Conservation (phyloP, 2,113 vertebrate genomes). For the Indicator indicator region DNA sequence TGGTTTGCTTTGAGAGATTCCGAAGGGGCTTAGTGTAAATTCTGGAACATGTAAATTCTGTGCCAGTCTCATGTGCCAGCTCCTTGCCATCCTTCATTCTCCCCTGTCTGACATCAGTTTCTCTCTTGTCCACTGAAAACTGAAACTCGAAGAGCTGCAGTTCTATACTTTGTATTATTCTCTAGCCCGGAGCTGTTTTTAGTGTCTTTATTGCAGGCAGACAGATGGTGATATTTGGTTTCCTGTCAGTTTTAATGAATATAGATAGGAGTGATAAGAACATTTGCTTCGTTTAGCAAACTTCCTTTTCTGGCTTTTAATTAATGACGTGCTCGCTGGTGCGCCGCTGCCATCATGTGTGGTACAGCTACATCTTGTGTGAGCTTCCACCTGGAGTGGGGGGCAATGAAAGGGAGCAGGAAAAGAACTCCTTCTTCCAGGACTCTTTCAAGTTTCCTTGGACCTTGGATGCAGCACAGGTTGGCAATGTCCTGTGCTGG, state of each 20-base stretch:
- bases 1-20: not conserved
- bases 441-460: slow-evolving; percentile 19
- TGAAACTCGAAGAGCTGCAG: slow-evolving; percentile 62
- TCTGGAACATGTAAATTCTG: not conserved
- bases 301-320: slow-evolving; percentile 77
- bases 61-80: not conserved
- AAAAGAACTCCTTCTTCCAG: not conserved
- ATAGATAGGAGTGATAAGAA: slow-evolving; percentile 77
- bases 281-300: slow-evolving; percentile 78
- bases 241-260: slow-evolving; percentile 79
- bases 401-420: not conserved
- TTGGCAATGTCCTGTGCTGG: not conserved
- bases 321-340: slow-evolving; percentile 72
- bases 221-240: slow-evolving; percentile 81
- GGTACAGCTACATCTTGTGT: slow-evolving; percentile 6
- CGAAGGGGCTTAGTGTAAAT: not conserved
- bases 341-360: slow-evolving; percentile 57
- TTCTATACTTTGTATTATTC: slow-evolving; percentile 69
- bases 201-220: slow-evolving; percentile 74
- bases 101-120: not conserved
- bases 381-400: not conserved
- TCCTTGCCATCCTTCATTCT: slow-evolving; percentile 7
- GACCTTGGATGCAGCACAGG: not conserved
- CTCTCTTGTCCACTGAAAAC: slow-evolving; percentile 47
- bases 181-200: slow-evolving; percentile 72